A percentile compares a stretch with the other conserved stretches of the same genome.
phyloP scores from a whole-genome alignment of 2,113 vertebrate species.

The Tauraco erythrolophus region DNA sequence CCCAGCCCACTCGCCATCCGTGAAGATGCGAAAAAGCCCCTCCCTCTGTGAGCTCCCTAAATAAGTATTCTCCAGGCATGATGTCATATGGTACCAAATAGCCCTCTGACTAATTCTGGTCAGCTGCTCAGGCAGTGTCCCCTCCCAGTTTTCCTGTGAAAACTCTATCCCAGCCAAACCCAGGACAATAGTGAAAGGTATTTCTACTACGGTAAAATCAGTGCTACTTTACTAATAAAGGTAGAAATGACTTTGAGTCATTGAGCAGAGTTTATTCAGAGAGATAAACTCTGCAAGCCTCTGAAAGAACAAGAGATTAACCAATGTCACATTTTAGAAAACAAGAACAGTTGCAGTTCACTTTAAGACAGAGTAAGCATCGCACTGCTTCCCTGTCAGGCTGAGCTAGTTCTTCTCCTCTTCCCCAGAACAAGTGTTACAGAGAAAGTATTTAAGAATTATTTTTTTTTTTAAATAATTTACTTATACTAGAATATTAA shows the following conservation, averaged over 20 bases:
- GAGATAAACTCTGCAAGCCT: neutral
- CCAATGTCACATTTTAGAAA: neutral
- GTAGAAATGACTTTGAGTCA: neutral
- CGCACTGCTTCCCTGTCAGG: neutral
- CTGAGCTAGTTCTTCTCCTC: neutral
- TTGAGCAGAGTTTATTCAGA: neutral
- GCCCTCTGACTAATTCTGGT: too few species aligned
- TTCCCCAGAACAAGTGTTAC: accelerated
- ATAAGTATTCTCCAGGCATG: too few species aligned
- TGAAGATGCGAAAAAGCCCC: too few species aligned
- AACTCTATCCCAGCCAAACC: too few species aligned
- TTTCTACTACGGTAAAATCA: neutral
- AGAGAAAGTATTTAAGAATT: neutral
- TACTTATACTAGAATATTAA: neutral
- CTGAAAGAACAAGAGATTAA: neutral
- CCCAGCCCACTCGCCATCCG: too few species aligned
- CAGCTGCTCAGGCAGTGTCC: too few species aligned
- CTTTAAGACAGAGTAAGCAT: neutral
- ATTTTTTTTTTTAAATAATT: neutral
- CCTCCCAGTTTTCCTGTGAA: too few species aligned
- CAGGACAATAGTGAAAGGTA: neutral
- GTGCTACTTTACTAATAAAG: neutral
- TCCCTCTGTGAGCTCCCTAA: too few species aligned
- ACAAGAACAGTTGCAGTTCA: neutral
- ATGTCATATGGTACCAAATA: too few species aligned